Conservation (phyloP, 2,797 vertebrate genomes). For the Platyrinchus mystaceus region DNA sequence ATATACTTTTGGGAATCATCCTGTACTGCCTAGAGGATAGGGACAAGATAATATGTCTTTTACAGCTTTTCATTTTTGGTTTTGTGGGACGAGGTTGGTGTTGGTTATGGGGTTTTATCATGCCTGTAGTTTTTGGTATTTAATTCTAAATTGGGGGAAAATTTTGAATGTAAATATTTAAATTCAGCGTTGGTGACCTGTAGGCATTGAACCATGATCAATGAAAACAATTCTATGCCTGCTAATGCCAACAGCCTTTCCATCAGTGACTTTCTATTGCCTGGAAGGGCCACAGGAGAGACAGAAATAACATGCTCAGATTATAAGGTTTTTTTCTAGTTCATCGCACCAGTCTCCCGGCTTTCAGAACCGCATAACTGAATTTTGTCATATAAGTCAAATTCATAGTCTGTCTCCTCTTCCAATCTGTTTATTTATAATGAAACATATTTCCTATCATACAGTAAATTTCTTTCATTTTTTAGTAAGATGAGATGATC, state of each 20-base stretch:
- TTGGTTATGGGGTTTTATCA: neutral
- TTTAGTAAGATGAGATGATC: neutral
- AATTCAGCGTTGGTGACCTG: neutral
- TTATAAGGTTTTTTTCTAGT: constrained; percentile 54
- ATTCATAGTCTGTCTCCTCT: constrained; percentile 6
- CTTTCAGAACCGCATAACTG: neutral
- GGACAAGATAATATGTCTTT: neutral
- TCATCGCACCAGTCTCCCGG: neutral
- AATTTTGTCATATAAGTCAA: neutral
- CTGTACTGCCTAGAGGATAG: neutral
- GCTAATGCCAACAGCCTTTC: constrained; percentile 37
- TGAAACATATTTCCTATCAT: neutral
- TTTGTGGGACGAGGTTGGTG: neutral
- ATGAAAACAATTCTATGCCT: neutral
- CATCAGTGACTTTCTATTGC: constrained; percentile 33
- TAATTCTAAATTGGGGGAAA: neutral
- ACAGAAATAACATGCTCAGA: neutral
- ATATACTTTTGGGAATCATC: neutral
- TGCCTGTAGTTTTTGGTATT: neutral
- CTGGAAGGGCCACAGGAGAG: constrained; percentile 33
- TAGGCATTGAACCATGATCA: neutral
- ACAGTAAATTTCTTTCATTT: constrained; percentile 49
- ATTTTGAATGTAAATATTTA: neutral
- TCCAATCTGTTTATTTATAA: neutral
- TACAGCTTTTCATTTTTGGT: neutral